Evolutionary conservation across 92 coral and sea anemone species (phyloP).

Genomic region (Zoanthus gigantus): DNA sequence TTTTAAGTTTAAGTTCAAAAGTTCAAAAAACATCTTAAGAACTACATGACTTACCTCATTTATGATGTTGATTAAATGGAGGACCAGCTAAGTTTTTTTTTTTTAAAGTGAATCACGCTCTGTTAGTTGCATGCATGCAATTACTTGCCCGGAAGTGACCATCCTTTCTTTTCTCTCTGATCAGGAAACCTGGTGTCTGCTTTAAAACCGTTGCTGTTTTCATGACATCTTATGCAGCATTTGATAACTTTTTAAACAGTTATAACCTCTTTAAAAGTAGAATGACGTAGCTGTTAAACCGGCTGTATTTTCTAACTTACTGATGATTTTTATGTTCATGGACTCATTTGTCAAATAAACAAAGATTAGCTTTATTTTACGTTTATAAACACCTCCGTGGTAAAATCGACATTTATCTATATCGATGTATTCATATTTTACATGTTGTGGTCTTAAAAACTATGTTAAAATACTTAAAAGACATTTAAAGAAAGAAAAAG

Average conservation of each 20-base stretch:
- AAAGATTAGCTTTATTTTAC: neutral
- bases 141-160: neutral
- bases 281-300: no score
- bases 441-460: neutral
- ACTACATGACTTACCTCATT: neutral
- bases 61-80: neutral
- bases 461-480: neutral
- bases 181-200: neutral
- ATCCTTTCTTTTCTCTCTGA: neutral
- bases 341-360: neutral
- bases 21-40: neutral
- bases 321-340: neutral
- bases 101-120: neutral
- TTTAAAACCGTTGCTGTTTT: neutral
- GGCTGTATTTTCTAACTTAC: neutral
- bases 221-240: neutral
- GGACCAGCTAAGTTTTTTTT: no score
- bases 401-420: conserved; percentile 20
- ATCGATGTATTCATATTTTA: neutral
- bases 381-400: neutral
- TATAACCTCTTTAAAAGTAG: neutral
- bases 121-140: neutral
- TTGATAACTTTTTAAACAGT: neutral
- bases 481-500: neutral
- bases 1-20: neutral